phyloP scores from a whole-genome alignment of 1,140 invertebrate species.

The Danaus plexippus region DNA sequence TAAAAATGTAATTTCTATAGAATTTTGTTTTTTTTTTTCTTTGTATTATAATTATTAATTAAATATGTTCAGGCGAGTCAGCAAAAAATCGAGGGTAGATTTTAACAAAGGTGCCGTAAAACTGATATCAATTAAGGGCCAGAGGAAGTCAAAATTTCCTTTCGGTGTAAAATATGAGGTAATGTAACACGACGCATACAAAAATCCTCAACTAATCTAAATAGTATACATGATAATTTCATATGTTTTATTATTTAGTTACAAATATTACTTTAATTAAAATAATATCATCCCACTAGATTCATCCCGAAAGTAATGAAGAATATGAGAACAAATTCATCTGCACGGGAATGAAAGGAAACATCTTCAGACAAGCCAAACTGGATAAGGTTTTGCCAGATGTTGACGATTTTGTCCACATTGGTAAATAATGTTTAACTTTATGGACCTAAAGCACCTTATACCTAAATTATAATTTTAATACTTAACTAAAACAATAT shows the following conservation, averaged over 20 bases:
- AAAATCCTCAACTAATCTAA: no score
- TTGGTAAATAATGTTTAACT: slow-evolving; percentile 12
- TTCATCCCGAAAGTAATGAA: slow-evolving; percentile 25
- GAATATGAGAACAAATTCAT: slow-evolving; percentile 18
- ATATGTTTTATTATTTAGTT: no score
- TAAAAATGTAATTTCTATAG: slow-evolving; percentile 2
- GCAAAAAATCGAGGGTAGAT: slow-evolving; percentile 31
- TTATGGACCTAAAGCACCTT: no score
- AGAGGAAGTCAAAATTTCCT: background rate
- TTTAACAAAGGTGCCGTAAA: slow-evolving; percentile 37
- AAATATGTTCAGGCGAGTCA: slow-evolving; percentile 27
- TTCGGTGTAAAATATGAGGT: slow-evolving; percentile 29
- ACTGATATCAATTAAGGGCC: slow-evolving; percentile 10
- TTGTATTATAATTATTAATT: background rate
- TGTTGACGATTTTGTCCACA: slow-evolving; percentile 15
- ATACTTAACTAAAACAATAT: no score
- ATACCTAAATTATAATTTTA: background rate
- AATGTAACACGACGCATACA: background rate
- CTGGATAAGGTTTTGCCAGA: slow-evolving; percentile 24
- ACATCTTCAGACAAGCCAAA: background rate
- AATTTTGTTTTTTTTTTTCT: background rate
- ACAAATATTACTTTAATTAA: no score
- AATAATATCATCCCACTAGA: slow-evolving; percentile 17
- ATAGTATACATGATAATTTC: no score
- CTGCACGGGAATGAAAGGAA: slow-evolving; percentile 21